Evolutionary conservation across 2,888 invertebrate genomes (phyloP), one percentile per base, ranked within the genome.

Genomic region (Archips xylosteana): DNA sequence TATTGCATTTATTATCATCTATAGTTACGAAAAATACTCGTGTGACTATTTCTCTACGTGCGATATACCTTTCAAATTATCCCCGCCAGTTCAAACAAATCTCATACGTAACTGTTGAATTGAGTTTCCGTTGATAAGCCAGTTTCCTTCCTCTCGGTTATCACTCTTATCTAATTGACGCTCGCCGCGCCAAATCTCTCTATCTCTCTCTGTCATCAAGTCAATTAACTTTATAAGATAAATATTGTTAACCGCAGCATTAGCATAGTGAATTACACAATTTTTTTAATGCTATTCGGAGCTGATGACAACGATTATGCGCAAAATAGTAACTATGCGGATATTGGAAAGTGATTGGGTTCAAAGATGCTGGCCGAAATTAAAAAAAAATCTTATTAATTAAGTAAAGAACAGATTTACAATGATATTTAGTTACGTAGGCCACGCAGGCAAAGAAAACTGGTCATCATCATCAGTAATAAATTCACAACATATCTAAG

Each of bases 101-200:
- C 75, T 70, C 67, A 62, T 5, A 36, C 54, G 57, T 45, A 61
- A 36, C 42, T 47, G 65, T 75, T 78, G 80, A 84, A 83, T 82
- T 81, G 80, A 80, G 79, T 87, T 90, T 90, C 92, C 91, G 88
- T 79, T 88, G 91, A 90, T 91, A 91, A 82, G 63, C 39, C 82
- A 0, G 63, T 84, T 92, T 91, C 92, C 92, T 92, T 92, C 92
- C 92, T 84, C 92, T 84, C 65, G 51, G 6, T 10, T 71, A 74
- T 66, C 78, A 77, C 75, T 72, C 49, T 71, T 61, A 75, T 75
- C 59, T 57, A 61, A 70, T 62, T 61, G 39, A 15, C 47, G 13
- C 51, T 5, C 57, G 65, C 23, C 65, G 65, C 65, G 45, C 15
- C 60, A 65, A 61, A 69, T 65, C 67, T 66, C 57, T 32, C 57